Conservation (phyloP, 2,797 vertebrate genomes). For the Coreius guichenoti region DNA sequence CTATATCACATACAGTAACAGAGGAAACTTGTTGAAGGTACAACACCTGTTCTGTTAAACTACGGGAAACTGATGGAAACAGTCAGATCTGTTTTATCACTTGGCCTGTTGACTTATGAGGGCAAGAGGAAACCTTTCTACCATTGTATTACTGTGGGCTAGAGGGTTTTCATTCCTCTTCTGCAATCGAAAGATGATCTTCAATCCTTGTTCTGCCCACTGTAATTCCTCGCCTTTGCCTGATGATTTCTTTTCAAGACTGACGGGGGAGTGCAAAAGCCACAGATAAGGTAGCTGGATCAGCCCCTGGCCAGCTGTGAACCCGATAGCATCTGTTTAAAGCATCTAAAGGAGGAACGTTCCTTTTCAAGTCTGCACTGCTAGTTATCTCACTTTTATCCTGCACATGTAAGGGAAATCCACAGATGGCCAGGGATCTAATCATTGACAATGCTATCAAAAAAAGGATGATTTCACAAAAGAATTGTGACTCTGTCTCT, state of each 20-base stretch:
- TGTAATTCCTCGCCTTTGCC: slow-evolving; percentile 58
- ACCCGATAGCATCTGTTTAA: slow-evolving; percentile 80
- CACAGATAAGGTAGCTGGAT: slow-evolving; percentile 71
- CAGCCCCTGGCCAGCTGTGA: slow-evolving; percentile 73
- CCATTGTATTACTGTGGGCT: slow-evolving; percentile 54
- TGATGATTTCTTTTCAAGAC: slow-evolving; percentile 73
- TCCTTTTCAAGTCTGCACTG: slow-evolving; percentile 68
- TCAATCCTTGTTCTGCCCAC: slow-evolving; percentile 54
- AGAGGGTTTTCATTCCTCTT: slow-evolving; percentile 52
- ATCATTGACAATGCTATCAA: slow-evolving; percentile 58
- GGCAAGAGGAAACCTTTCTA: slow-evolving; percentile 53
- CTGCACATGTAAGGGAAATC: slow-evolving; percentile 68
- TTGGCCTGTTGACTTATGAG: slow-evolving; percentile 56
- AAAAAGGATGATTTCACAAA: slow-evolving; percentile 40
- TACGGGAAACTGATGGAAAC: slow-evolving; percentile 32
- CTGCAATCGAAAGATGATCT: slow-evolving; percentile 58
- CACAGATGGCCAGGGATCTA: slow-evolving; percentile 68
- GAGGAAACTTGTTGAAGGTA: slow-evolving; percentile 24
- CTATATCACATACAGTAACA: slow-evolving; percentile 16
- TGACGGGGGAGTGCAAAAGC: slow-evolving; percentile 64
- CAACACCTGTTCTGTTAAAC: slow-evolving; percentile 57
- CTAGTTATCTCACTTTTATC: slow-evolving; percentile 71
- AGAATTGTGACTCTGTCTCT: slow-evolving; percentile 54
- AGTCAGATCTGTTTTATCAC: slow-evolving; percentile 56
- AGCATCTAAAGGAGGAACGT: slow-evolving; percentile 64